phyloP scores from a whole-genome alignment of 2,113 vertebrate species.

The Cryptomyrus ogoouensis region DNA sequence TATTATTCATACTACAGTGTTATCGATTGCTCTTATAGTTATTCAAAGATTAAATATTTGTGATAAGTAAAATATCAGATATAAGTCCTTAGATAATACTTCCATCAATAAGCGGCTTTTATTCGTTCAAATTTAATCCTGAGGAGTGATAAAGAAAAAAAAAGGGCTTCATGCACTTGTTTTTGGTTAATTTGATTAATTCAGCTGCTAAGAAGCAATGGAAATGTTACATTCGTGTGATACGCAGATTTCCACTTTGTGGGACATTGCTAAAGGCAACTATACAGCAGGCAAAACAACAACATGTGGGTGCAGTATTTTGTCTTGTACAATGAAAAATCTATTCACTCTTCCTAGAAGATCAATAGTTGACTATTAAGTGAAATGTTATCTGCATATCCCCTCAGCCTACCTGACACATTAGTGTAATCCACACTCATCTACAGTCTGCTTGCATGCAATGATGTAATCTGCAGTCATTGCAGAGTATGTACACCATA shows the following conservation, averaged over 20 bases:
- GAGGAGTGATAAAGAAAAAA: neutral
- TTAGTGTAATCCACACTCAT: constrained; percentile 9
- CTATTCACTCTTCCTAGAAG: neutral
- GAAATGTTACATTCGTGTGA: neutral
- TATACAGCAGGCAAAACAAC: neutral
- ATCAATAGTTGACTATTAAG: neutral
- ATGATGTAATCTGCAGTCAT: constrained; percentile 33
- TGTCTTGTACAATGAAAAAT: neutral
- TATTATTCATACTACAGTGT: neutral
- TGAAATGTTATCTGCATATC: neutral
- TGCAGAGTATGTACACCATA: constrained; percentile 1
- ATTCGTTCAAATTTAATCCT: neutral
- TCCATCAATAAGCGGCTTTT: neutral
- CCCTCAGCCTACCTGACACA: constrained; percentile 14
- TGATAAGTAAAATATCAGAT: neutral
- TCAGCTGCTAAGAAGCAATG: neutral
- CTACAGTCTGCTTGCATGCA: neutral
- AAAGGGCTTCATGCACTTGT: neutral
- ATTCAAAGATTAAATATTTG: constrained; percentile 1
- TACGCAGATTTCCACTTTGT: neutral
- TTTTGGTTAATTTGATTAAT: neutral
- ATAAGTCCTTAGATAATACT: neutral
- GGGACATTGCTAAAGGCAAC: neutral
- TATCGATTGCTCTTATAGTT: neutral
- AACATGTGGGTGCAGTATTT: neutral